Evolutionary conservation across 2,797 vertebrate genomes (phyloP).

Genomic region (Cyprinodon diabolis): DNA sequence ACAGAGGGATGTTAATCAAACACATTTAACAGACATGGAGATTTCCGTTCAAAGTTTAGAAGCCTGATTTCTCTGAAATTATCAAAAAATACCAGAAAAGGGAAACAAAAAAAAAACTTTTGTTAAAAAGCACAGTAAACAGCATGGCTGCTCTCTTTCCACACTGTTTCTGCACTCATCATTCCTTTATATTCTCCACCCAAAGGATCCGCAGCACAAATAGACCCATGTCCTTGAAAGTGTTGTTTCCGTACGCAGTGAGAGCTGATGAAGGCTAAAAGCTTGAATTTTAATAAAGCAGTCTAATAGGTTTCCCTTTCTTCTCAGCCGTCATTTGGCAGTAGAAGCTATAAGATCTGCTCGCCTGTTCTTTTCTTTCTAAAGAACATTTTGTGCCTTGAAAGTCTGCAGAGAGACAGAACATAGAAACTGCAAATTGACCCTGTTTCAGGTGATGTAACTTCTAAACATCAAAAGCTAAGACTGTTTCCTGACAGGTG

Average conservation of each 20-base stretch:
- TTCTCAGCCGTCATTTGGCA: constrained; percentile 48
- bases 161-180: neutral
- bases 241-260: constrained; percentile 7
- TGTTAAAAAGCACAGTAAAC: neutral
- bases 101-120: too few species aligned
- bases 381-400: constrained; percentile 5
- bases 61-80: neutral
- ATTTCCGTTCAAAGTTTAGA: neutral
- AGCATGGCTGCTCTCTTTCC: neutral
- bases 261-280: constrained; percentile 28
- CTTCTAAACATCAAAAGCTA: neutral
- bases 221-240: constrained; percentile 4
- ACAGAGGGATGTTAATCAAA: neutral
- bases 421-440: neutral
- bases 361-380: constrained; percentile 11
- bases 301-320: constrained; percentile 50
- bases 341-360: constrained; percentile 44
- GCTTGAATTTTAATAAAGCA: constrained; percentile 52
- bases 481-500: constrained; percentile 22
- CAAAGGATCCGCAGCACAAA: constrained; percentile 7
- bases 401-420: neutral
- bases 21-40: neutral
- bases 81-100: neutral
- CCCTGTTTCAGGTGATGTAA: neutral
- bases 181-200: neutral